These are phyloP conservation scores for Phengaris arion DNA, from an alignment of 2,888 invertebrate species.

Conservation along the genomic window DNA sequence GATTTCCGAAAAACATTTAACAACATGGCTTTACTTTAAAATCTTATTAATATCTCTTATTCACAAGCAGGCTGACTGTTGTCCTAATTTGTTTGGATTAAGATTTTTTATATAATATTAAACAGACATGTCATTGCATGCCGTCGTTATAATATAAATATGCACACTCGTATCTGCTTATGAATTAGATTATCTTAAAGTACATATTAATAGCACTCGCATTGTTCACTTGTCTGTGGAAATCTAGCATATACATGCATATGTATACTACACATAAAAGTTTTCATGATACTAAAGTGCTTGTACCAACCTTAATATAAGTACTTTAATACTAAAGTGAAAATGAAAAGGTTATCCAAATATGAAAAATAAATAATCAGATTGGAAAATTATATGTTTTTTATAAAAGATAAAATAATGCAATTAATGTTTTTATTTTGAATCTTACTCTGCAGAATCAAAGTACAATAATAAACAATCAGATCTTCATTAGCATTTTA, in stretches of 20 bases:
- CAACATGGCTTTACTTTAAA: too few relatives aligned
- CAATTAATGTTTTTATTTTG: neutral
- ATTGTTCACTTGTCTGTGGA: neutral
- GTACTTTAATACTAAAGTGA: neutral
- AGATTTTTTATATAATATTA: too few relatives aligned
- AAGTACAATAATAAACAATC: constrained; percentile 1
- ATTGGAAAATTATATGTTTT: neutral
- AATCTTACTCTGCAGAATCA: neutral
- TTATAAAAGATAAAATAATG: neutral
- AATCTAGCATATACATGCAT: neutral
- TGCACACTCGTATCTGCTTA: too few relatives aligned
- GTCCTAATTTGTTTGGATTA: too few relatives aligned
- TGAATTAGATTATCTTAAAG: too few relatives aligned
- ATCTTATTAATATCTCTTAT: too few relatives aligned
- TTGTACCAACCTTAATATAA: neutral
- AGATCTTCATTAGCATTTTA: neutral
- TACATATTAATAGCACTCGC: neutral
- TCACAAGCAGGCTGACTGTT: too few relatives aligned
- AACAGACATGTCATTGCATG: too few relatives aligned
- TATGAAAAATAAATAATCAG: neutral
- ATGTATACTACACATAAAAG: neutral
- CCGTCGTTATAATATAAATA: too few relatives aligned
- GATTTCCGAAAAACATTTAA: too few relatives aligned
- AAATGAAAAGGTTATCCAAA: neutral
- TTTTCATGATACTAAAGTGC: neutral